These are phyloP conservation scores for Plagodis dolabraria DNA, from an alignment of 2,888 invertebrate species.

Conservation along the genomic window DNA sequence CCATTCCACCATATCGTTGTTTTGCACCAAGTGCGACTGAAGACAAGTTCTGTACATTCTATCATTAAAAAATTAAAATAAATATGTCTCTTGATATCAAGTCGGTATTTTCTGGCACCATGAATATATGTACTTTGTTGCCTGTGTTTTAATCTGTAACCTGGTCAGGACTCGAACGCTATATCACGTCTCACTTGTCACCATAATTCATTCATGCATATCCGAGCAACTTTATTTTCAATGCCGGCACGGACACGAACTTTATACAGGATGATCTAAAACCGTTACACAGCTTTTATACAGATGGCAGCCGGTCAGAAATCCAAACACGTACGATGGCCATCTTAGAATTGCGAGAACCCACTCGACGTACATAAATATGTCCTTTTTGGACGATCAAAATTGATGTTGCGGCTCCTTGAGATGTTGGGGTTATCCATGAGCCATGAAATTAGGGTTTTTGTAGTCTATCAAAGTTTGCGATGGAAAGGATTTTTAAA, in stretches of 20 bases:
- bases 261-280: constrained; percentile 29
- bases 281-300: constrained; percentile 24
- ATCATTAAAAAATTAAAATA: too few relatives aligned
- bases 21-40: too few relatives aligned
- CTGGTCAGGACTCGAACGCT: not conserved
- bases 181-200: not conserved
- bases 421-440: constrained; percentile 26
- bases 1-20: too few relatives aligned
- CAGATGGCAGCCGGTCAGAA: constrained; percentile 32
- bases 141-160: not conserved
- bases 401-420: constrained; percentile 43
- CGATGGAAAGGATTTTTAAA: constrained; percentile 15
- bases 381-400: constrained; percentile 50
- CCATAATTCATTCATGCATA: constrained; percentile 20
- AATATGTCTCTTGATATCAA: too few relatives aligned
- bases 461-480: constrained; percentile 26
- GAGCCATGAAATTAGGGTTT: constrained; percentile 29
- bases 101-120: too few relatives aligned
- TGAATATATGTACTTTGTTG: too few relatives aligned
- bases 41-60: too few relatives aligned
- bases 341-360: constrained; percentile 57
- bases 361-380: constrained; percentile 50
- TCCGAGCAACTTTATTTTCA: constrained; percentile 15
- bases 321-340: constrained; percentile 54
- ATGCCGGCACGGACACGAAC: constrained; percentile 17